These are phyloP conservation scores for Brachyhypopomus occidentalis DNA, from an alignment of 2,113 vertebrate genomes.

Conservation along the genomic window DNA sequence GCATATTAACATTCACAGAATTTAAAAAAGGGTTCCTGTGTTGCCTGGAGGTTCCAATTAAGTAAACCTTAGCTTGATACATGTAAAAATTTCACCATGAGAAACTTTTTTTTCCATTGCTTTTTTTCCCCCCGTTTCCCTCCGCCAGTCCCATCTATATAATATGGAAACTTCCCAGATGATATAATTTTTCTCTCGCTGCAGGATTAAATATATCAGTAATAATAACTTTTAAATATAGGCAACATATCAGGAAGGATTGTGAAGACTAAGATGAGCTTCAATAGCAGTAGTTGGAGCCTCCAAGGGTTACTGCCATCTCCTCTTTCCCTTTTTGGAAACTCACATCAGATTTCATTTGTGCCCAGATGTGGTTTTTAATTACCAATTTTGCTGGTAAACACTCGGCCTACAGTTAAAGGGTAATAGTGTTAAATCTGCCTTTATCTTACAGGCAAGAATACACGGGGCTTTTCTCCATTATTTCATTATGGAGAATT, in stretches of 20 bases:
- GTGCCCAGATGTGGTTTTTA: constrained; percentile 69
- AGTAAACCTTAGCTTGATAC: constrained; percentile 99
- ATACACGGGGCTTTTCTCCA: constrained; percentile 22
- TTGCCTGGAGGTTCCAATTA: constrained; percentile 99
- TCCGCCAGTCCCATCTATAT: constrained; percentile 89
- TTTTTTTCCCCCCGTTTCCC: constrained; percentile 63
- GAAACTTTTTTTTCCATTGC: constrained; percentile 80
- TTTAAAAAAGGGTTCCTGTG: constrained; percentile 99
- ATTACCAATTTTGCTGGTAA: constrained; percentile 66
- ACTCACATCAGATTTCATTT: constrained; percentile 70
- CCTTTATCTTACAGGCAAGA: constrained; percentile 46
- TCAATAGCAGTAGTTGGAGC: constrained; percentile 62
- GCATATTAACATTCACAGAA: constrained; percentile 99
- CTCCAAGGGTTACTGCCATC: constrained; percentile 52
- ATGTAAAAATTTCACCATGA: constrained; percentile 98
- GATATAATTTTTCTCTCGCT: constrained; percentile 89
- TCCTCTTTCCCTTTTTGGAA: constrained; percentile 55
- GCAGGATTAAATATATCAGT: constrained; percentile 96
- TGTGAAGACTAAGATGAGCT: constrained; percentile 79
- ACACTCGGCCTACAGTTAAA: constrained; percentile 65
- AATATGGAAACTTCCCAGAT: constrained; percentile 91
- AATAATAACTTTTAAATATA: constrained; percentile 96
- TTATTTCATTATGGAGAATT: constrained; percentile 48
- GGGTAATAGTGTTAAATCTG: constrained; percentile 58
- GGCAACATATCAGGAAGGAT: constrained; percentile 84